Evolutionary conservation across 2,113 vertebrate genomes (phyloP).

Genomic region (Petroica traversi): DNA sequence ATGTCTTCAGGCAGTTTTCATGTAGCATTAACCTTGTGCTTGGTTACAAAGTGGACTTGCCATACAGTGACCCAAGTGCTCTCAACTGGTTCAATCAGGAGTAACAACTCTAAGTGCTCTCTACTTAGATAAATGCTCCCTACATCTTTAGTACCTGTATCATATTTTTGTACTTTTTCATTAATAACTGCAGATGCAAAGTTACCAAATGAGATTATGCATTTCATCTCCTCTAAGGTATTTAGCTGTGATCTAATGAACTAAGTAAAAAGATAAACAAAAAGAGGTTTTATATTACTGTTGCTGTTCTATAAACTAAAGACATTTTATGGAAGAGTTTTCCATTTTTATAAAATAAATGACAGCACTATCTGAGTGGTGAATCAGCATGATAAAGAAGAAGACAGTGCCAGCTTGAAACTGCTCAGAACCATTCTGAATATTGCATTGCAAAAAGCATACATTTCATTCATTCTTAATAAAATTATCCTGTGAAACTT

Average conservation of each 20-base stretch:
- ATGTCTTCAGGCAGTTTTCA: background rate
- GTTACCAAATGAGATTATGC: background rate
- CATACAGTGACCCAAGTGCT: background rate
- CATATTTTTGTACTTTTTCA: too few relatives aligned
- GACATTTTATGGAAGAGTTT: background rate
- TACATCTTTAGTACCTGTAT: too few relatives aligned
- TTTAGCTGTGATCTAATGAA: background rate
- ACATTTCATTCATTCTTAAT: background rate
- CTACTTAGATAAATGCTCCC: too few relatives aligned
- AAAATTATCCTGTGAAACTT: background rate
- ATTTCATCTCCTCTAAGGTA: background rate
- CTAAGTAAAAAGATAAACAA: background rate
- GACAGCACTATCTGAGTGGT: background rate
- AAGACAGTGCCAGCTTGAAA: background rate
- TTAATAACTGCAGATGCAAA: background rate
- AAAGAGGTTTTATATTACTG: background rate
- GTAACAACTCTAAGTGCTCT: too few relatives aligned
- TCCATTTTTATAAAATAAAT: background rate
- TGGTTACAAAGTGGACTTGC: background rate
- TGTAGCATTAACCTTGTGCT: background rate
- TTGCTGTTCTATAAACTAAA: background rate
- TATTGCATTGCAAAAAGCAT: background rate
- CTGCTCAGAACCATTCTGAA: background rate
- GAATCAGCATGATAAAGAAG: background rate
- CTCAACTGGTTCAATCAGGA: too few relatives aligned